These are phyloP conservation scores for Schizaphis graminum DNA, from an alignment of 2,888 invertebrate species.

Conservation along the genomic window DNA sequence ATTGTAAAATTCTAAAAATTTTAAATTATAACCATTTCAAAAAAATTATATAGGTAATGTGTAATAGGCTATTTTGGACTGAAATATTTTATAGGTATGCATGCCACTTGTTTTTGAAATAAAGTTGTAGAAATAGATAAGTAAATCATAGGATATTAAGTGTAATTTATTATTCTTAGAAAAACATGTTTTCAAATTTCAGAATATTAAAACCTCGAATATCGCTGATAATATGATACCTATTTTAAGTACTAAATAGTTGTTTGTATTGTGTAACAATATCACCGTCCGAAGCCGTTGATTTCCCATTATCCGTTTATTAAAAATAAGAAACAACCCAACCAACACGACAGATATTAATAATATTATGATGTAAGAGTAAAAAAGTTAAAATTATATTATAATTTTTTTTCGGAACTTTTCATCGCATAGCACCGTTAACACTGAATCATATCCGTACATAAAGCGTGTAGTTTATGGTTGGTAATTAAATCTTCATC, in stretches of 20 bases:
- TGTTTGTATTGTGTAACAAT: not conserved
- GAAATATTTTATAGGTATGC: too few species aligned
- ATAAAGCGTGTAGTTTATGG: not conserved
- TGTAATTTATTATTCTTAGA: not conserved
- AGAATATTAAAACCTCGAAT: not conserved
- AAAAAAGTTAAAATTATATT: not conserved
- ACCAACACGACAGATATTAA: not conserved
- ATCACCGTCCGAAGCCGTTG: not conserved
- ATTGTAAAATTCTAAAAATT: not conserved
- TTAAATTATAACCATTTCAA: not conserved
- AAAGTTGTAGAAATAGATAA: too few species aligned
- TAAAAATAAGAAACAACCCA: not conserved
- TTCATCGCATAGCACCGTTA: not conserved
- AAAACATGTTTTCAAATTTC: not conserved
- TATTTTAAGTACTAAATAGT: not conserved
- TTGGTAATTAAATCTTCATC: not conserved
- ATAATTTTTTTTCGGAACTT: not conserved
- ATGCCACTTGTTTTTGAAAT: too few species aligned
- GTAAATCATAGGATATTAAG: too few species aligned
- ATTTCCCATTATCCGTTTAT: not conserved
- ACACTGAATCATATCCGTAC: not conserved
- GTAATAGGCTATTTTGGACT: too few species aligned
- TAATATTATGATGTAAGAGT: not conserved
- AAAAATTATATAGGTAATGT: not conserved
- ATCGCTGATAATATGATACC: not conserved